Evolutionary conservation across 2,113 vertebrate species (phyloP).

Genomic region (Arenaria interpres): DNA sequence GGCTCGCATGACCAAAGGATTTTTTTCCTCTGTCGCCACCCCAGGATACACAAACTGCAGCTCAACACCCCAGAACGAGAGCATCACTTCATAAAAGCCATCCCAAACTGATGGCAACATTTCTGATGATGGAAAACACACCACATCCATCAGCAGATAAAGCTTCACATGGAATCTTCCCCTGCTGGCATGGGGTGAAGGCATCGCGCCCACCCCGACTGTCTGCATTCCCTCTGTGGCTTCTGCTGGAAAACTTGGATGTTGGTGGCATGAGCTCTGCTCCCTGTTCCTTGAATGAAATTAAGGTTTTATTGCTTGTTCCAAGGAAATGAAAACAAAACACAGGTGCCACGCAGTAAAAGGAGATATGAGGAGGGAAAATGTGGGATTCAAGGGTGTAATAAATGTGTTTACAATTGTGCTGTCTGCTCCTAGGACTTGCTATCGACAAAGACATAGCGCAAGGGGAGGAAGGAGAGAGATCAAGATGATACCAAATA

Average conservation of each 20-base stretch:
- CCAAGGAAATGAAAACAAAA: constrained; percentile 52
- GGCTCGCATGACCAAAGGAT: neutral
- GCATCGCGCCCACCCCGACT: neutral
- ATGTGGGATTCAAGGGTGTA: neutral
- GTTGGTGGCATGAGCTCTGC: neutral
- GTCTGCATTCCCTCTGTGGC: neutral
- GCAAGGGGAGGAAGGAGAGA: neutral
- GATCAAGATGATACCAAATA: neutral
- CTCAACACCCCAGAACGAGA: neutral
- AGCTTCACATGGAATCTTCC: neutral
- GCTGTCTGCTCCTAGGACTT: neutral
- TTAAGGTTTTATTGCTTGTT: constrained; percentile 34
- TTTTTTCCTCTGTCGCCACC: neutral
- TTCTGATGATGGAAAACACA: neutral
- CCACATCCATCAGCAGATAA: neutral
- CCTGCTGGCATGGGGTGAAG: accelerated
- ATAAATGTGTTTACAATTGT: constrained; percentile 44
- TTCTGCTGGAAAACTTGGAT: neutral
- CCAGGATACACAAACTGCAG: neutral
- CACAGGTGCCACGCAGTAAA: constrained; percentile 24
- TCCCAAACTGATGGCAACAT: neutral
- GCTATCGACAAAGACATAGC: neutral
- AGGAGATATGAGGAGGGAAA: constrained; percentile 10
- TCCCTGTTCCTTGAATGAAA: neutral
- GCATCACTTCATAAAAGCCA: neutral